phyloP scores from a whole-genome alignment of 2,797 vertebrate genomes.

The Siniperca undulata region DNA sequence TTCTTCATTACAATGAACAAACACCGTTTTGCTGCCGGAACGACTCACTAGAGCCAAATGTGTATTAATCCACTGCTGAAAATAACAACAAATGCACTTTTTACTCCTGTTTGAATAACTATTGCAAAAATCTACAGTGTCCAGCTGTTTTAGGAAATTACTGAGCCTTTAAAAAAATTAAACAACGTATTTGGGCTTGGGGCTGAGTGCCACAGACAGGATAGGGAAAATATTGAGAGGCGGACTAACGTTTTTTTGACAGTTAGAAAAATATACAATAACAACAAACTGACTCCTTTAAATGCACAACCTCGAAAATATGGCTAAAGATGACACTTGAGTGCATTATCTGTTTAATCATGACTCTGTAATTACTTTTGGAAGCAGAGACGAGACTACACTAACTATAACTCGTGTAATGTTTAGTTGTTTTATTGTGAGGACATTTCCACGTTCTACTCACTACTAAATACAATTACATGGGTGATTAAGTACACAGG shows the following conservation, averaged over 20 bases:
- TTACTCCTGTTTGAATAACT: neutral
- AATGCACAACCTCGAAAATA: neutral
- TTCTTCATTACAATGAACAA: too few species aligned
- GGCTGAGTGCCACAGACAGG: neutral
- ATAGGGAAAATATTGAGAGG: neutral
- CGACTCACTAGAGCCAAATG: neutral
- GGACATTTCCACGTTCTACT: neutral
- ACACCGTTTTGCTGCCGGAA: too few species aligned
- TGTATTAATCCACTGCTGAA: neutral
- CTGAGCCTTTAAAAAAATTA: neutral
- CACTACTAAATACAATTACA: slow-evolving; percentile 25
- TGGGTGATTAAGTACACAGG: slow-evolving; percentile 8
- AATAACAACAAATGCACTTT: neutral
- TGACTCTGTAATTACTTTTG: neutral
- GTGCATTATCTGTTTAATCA: neutral
- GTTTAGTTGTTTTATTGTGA: neutral
- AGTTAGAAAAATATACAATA: neutral
- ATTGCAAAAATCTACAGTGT: neutral
- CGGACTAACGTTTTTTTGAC: neutral
- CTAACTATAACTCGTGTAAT: neutral
- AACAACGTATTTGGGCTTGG: neutral
- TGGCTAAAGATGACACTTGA: neutral
- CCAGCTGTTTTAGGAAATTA: neutral
- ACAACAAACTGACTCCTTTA: neutral
- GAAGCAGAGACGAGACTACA: too few species aligned